Percentiles rank a stretch among this genome's conserved stretches.
Conservation (phyloP, 1,140 invertebrate species). For the Cryptotermes secundus region DNA sequence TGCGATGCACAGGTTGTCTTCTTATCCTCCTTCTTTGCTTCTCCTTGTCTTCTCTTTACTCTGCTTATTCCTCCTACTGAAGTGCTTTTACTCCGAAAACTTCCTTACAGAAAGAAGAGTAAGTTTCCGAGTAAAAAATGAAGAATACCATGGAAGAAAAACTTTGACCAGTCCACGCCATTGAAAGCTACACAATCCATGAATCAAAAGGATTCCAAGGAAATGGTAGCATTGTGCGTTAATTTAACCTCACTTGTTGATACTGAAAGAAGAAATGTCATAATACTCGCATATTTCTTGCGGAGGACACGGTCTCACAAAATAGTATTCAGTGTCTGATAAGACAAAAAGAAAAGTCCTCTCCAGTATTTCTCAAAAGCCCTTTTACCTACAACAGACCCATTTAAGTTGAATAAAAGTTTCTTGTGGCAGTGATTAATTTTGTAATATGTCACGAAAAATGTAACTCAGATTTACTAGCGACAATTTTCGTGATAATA, state of each 20-base stretch:
- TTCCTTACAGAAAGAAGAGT: not conserved
- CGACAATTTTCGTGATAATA: no score
- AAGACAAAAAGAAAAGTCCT: no score
- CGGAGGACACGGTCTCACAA: no score
- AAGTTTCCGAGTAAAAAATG: not conserved
- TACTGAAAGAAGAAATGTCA: not conserved
- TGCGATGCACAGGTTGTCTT: no score
- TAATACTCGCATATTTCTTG: not conserved
- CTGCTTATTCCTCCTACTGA: not conserved
- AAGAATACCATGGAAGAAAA: slow-evolving; percentile 1
- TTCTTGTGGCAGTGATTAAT: no score
- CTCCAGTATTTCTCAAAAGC: no score
- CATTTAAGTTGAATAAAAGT: no score
- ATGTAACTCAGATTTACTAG: no score
- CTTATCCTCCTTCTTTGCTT: not conserved
- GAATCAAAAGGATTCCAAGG: not conserved
- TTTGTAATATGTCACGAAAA: no score
- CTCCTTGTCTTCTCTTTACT: not conserved
- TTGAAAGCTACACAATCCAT: not conserved
- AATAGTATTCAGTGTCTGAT: no score
- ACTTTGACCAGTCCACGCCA: not conserved
- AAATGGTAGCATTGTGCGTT: not conserved
- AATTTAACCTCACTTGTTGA: not conserved
- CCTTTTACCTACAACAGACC: no score
- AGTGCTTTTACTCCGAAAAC: not conserved